Conservation (phyloP, 1,140 invertebrate genomes). For the Ptiloglossa arizonensis region DNA sequence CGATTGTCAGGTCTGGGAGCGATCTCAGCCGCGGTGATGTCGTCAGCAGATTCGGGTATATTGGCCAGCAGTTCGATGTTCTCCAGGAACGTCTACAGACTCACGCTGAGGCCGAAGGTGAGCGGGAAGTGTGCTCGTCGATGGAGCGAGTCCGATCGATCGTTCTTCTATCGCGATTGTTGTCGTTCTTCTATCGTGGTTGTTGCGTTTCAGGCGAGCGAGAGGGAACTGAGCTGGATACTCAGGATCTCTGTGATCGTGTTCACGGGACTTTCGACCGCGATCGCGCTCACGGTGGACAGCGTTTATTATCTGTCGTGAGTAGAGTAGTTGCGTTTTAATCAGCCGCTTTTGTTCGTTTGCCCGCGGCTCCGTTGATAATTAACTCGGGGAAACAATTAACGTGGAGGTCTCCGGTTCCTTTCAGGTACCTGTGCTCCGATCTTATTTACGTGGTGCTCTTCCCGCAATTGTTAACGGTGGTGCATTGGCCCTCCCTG, state of each 20-base stretch:
- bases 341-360: background rate
- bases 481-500: conserved; percentile 87
- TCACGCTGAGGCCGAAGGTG: conserved; percentile 87
- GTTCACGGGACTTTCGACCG: conserved; percentile 86
- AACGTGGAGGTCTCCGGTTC: background rate
- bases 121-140: conserved; percentile 48
- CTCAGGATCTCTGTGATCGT: conserved; percentile 87
- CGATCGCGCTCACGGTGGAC: conserved; percentile 88
- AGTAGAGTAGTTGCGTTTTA: conserved; percentile 74
- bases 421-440: conserved; percentile 85
- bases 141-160: background rate
- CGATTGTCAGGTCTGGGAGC: conserved; percentile 86
- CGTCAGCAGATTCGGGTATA: conserved; percentile 90
- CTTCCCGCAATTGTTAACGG: conserved; percentile 91
- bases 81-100: conserved; percentile 90
- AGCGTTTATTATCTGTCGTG: conserved; percentile 91
- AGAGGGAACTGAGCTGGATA: conserved; percentile 89
- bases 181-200: background rate
- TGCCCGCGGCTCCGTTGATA: background rate
- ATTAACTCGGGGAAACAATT: conserved; percentile 5
- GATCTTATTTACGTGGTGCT: conserved; percentile 92
- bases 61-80: conserved; percentile 91
- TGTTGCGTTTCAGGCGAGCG: conserved; percentile 83
- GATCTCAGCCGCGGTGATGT: conserved; percentile 91
- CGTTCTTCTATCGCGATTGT: background rate